phyloP scores from a whole-genome alignment of 2,113 vertebrate species.

The Tricholaema leucomelas region DNA sequence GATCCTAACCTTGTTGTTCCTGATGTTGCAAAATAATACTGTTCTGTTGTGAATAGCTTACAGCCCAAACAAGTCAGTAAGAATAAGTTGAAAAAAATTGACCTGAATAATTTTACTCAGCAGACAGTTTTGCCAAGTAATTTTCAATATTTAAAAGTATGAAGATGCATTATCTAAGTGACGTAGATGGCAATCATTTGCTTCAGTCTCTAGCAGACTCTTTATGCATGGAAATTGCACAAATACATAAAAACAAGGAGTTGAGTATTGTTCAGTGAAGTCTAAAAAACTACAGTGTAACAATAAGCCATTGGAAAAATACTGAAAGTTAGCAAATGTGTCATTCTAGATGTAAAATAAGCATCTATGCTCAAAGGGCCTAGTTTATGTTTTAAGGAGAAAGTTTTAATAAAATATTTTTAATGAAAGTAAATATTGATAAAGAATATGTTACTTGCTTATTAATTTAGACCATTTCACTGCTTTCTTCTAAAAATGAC shows the following conservation, averaged over 20 bases:
- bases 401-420: background rate
- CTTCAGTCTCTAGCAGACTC: background rate
- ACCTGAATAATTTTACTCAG: background rate
- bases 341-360: background rate
- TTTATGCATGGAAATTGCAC: background rate
- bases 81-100: background rate
- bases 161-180: background rate
- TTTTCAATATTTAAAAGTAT: background rate
- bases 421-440: background rate
- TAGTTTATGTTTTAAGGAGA: background rate
- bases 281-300: background rate
- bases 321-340: background rate
- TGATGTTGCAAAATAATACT: background rate
- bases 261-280: background rate
- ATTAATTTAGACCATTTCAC: background rate
- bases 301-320: background rate
- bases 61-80: background rate
- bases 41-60: background rate
- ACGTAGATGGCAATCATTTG: background rate
- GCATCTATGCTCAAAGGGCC: background rate
- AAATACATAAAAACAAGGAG: background rate
- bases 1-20: background rate
- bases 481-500: background rate
- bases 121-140: background rate
- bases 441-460: constrained; percentile 1